phyloP scores from a whole-genome alignment of 2,797 vertebrate genomes.

The Diplodus puntazzo region DNA sequence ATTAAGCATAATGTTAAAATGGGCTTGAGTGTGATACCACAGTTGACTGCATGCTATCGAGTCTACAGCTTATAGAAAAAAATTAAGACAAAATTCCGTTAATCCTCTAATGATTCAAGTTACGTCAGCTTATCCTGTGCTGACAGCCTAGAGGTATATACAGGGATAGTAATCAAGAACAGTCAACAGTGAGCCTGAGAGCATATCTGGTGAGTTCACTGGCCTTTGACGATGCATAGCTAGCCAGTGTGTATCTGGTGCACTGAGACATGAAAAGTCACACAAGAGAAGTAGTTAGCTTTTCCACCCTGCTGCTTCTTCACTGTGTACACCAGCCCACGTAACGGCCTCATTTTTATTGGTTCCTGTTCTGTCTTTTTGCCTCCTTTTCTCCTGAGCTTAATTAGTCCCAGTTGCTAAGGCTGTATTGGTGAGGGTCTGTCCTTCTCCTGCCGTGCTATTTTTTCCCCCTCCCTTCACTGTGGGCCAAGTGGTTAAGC shows the following conservation, averaged over 20 bases:
- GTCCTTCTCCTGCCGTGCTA: constrained; percentile 35
- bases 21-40: background rate
- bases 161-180: constrained; percentile 7
- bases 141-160: background rate
- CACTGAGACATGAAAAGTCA: constrained; percentile 9
- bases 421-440: constrained; percentile 42
- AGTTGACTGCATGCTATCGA: background rate
- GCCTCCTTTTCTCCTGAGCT: constrained; percentile 23
- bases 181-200: background rate
- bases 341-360: constrained; percentile 39
- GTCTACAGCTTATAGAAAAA: constrained; percentile 3
- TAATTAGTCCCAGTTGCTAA: constrained; percentile 62
- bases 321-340: constrained; percentile 20
- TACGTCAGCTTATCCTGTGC: constrained; percentile 4
- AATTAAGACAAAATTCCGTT: background rate
- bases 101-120: background rate
- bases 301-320: constrained; percentile 4
- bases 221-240: background rate
- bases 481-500: constrained; percentile 47
- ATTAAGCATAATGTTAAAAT: background rate
- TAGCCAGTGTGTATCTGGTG: constrained; percentile 15
- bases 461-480: constrained; percentile 32
- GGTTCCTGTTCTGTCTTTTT: constrained; percentile 29
- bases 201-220: background rate
- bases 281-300: constrained; percentile 6